These are phyloP conservation scores for Xiphophorus couchianus DNA, from an alignment of 2,113 vertebrate genomes.

Conservation along the genomic window DNA sequence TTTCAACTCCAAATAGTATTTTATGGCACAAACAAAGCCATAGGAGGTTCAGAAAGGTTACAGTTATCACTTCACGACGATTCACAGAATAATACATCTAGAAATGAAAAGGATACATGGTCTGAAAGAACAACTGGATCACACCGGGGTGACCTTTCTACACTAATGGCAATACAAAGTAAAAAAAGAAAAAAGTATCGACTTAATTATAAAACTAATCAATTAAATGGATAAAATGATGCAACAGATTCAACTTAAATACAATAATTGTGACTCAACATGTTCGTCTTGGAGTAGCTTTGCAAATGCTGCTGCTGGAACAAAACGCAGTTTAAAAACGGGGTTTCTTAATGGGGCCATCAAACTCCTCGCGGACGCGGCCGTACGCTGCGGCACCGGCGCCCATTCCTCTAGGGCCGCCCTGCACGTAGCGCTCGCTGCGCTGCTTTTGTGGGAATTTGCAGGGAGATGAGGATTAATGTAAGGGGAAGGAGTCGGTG, in stretches of 20 bases:
- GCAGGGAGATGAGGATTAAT: conserved; percentile 55
- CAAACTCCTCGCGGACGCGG: conserved; percentile 99
- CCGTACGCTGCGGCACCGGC: conserved; percentile 92
- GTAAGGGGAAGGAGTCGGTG: conserved; percentile 39
- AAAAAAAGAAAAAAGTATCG: conserved; percentile 66
- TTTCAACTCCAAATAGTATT: conserved; percentile 82
- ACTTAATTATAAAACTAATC: conserved; percentile 70
- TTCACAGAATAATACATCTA: conserved; percentile 80
- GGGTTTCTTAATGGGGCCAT: conserved; percentile 96
- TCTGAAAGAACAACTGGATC: conserved; percentile 62
- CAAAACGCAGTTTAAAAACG: conserved; percentile 88
- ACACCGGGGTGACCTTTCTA: conserved; percentile 54
- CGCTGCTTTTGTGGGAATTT: conserved; percentile 87
- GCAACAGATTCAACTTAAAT: conserved; percentile 89
- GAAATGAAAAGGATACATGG: conserved; percentile 73
- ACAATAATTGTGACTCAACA: conserved; percentile 87
- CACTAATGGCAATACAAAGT: conserved; percentile 78
- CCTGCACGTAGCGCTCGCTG: conserved; percentile 96
- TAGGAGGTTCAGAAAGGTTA: conserved; percentile 82
- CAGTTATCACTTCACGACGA: conserved; percentile 78
- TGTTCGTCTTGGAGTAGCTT: conserved; percentile 82
- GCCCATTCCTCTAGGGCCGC: conserved; percentile 92
- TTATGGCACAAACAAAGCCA: conserved; percentile 95
- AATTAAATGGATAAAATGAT: conserved; percentile 93
- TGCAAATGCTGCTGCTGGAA: conserved; percentile 79